Evolutionary conservation across 2,113 vertebrate genomes (phyloP).

Genomic region (Ochotona princeps): DNA sequence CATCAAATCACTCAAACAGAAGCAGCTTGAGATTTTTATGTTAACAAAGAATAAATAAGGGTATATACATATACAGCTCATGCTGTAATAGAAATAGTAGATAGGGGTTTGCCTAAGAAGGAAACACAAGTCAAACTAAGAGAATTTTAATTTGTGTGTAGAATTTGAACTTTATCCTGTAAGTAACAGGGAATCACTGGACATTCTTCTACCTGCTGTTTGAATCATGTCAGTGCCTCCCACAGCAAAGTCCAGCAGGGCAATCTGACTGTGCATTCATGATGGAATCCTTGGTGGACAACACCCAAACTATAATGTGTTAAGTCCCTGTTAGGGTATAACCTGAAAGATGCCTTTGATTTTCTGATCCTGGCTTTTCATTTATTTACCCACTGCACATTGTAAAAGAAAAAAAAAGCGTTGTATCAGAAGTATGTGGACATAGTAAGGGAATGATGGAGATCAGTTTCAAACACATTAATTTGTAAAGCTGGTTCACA

Average conservation of each 20-base stretch:
- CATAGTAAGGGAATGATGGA: background rate
- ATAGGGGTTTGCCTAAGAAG: background rate
- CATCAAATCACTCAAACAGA: slow-evolving; percentile 17
- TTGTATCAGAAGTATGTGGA: background rate
- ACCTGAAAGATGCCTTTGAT: background rate
- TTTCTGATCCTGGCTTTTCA: background rate
- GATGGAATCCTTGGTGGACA: background rate
- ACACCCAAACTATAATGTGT: background rate
- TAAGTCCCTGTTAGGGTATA: background rate
- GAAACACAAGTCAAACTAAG: background rate
- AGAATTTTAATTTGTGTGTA: background rate
- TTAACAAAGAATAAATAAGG: background rate
- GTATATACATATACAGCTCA: background rate
- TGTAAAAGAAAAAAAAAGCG: background rate
- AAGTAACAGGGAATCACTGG: background rate
- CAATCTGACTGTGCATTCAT: background rate
- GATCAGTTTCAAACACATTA: background rate
- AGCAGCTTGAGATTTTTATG: background rate
- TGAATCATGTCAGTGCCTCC: background rate
- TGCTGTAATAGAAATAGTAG: background rate
- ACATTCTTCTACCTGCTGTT: background rate
- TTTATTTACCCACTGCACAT: background rate
- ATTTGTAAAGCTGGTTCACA: background rate
- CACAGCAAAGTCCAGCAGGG: rapidly evolving
- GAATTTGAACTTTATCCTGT: background rate